Base-by-base conservation (phyloP, 2,888 invertebrate species). In the Melinaea menophilus region DNA sequence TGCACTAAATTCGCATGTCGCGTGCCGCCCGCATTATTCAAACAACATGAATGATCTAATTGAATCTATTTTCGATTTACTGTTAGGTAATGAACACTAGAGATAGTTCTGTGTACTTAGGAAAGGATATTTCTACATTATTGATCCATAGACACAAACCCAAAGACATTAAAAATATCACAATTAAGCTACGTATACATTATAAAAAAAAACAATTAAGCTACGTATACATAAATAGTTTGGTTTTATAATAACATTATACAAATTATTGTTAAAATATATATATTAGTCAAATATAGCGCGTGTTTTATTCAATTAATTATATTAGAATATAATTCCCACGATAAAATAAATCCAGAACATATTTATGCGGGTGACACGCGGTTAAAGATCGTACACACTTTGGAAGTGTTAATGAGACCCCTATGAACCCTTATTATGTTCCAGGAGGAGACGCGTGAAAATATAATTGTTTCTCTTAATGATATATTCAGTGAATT, bases 311-410 rank as follows among this genome's bases (percentile, higher is more conserved):
- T 46, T 46, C 46, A 5, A 46, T 51, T 51, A 5, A 51, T 31
- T 31, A 31, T 3, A 51, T 31, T 31, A 22, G 9, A 31, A 51
- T 5, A 51, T 31, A 51, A 45, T 57, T 7, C 13, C 57, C 57
- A 33, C 51, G 13, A 34, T 59, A 59, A 47, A 55, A 54, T 48
- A 59, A 61, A 56, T 56, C 22, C 37, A 48, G 76, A 79, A 78
- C 79, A 77, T 79, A 78, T 75, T 9, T 71, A 86, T 85, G 82
- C 85, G 88, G 86, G 86, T 67, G 77, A 74, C 86, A 79, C 83
- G 86, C 83, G 85, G 79, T 68, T 55, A 59, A 46, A 61, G 55
- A 48, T 51, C 33, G 54, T 57, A 54, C 46, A 59, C 56, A 63
- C 60, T 56, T 45, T 60, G 60, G 55, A 41, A 55, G 46, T 54